Conservation (phyloP, 1,140 invertebrate genomes). For the Heliconius congener region DNA sequence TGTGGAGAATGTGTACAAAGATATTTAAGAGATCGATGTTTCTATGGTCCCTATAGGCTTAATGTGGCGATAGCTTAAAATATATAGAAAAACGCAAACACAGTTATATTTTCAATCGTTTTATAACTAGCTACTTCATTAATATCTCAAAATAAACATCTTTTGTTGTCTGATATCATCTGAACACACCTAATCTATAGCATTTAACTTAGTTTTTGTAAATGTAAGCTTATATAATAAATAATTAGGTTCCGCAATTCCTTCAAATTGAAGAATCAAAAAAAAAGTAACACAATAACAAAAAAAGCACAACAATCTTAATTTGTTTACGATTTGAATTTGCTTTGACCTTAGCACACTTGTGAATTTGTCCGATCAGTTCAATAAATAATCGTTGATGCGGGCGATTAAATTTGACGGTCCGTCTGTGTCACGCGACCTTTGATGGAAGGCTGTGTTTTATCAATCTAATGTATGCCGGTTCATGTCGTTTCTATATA, state of each 20-base stretch:
- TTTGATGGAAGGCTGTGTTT: slow-evolving; percentile 11
- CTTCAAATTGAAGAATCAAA: neutral
- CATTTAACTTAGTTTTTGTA: neutral
- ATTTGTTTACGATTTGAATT: slow-evolving; percentile 40
- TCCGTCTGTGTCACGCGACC: slow-evolving; percentile 29
- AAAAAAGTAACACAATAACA: slow-evolving; percentile 7
- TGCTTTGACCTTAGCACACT: slow-evolving; percentile 64
- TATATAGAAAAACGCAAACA: neutral
- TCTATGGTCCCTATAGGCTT: neutral
- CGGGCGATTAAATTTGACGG: slow-evolving; percentile 59
- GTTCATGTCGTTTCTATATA: neutral
- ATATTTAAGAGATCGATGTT: neutral
- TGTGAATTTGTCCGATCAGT: slow-evolving; percentile 62
- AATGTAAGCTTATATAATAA: slow-evolving; percentile 13
- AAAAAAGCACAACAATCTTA: slow-evolving; percentile 27
- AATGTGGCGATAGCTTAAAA: neutral
- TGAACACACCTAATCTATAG: neutral
- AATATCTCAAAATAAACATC: neutral
- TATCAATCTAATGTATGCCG: neutral
- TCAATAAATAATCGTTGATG: slow-evolving; percentile 60
- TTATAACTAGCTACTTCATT: neutral
- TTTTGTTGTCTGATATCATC: neutral
- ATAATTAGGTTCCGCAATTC: slow-evolving; percentile 26
- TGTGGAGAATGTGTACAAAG: no score
- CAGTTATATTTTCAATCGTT: neutral